phyloP scores from a whole-genome alignment of 2,888 invertebrate genomes.

The Drosophila limbata region DNA sequence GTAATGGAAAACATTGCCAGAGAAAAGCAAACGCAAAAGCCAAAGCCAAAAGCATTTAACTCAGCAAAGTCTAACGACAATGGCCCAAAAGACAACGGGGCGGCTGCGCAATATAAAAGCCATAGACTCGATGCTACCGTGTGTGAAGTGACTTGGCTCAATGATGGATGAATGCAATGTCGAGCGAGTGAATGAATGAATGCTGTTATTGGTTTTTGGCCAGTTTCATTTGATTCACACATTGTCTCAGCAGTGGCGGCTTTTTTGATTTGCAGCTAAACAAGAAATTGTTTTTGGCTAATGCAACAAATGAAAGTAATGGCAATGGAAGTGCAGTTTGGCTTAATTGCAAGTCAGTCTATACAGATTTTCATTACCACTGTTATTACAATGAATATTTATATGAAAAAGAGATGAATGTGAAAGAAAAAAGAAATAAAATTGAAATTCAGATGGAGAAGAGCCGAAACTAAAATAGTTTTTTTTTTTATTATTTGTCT shows the following conservation, averaged over 20 bases:
- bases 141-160: slow-evolving; percentile 12
- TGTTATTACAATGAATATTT: not conserved
- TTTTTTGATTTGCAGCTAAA: slow-evolving; percentile 41
- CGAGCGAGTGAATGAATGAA: slow-evolving; percentile 29
- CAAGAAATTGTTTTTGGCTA: slow-evolving; percentile 33
- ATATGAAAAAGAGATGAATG: not conserved
- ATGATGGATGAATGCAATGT: slow-evolving; percentile 7
- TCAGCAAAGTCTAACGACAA: slow-evolving; percentile 13
- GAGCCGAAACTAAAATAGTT: no score
- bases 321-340: slow-evolving; percentile 5
- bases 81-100: slow-evolving; percentile 22
- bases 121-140: slow-evolving; percentile 25
- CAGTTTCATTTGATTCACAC: slow-evolving; percentile 38
- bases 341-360: slow-evolving; percentile 34
- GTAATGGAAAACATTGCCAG: slow-evolving; percentile 27
- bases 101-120: slow-evolving; percentile 32
- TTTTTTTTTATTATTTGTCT: no score
- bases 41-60: slow-evolving; percentile 25
- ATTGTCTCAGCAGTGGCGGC: slow-evolving; percentile 29
- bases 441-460: not conserved
- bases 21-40: slow-evolving; percentile 28
- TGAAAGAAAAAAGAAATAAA: no score
- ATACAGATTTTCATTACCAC: slow-evolving; percentile 23
- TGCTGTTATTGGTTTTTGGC: slow-evolving; percentile 36
- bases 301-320: slow-evolving; percentile 58